Evolutionary conservation across 1,140 invertebrate genomes (phyloP).

Genomic region (Doryteuthis pealeii): DNA sequence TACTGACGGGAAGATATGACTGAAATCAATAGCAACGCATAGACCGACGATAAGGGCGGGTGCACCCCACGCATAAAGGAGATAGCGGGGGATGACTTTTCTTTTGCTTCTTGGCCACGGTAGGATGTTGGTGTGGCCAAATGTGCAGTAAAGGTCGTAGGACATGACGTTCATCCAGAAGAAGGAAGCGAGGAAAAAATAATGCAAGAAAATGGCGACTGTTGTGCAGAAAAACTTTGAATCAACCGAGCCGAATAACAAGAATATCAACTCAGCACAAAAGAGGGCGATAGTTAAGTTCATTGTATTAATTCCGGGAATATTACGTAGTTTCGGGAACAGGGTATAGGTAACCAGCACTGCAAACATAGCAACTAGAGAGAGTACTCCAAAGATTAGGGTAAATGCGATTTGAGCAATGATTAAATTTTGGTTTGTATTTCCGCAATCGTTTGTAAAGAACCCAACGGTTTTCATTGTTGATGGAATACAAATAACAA

Average conservation of each 20-base stretch:
- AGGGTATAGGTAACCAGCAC: constrained; percentile 59
- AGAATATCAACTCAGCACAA: constrained; percentile 62
- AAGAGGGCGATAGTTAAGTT: constrained; percentile 62
- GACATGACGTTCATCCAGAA: constrained; percentile 69
- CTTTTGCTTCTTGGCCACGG: constrained; percentile 34
- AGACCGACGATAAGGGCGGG: constrained; percentile 61
- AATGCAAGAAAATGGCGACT: constrained; percentile 62
- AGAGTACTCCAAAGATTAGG: constrained; percentile 45
- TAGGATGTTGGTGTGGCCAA: constrained; percentile 52
- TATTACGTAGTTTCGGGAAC: constrained; percentile 62
- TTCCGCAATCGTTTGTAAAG: constrained; percentile 25
- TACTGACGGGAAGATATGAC: constrained; percentile 41
- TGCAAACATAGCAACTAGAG: constrained; percentile 41
- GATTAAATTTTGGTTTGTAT: constrained; percentile 26
- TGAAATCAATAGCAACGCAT: constrained; percentile 62
- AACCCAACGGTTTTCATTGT: neutral
- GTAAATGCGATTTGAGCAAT: constrained; percentile 44
- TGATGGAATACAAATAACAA: constrained; percentile 4
- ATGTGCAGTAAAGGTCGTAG: constrained; percentile 69
- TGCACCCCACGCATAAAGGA: constrained; percentile 64
- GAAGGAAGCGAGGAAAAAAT: constrained; percentile 65
- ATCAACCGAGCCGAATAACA: constrained; percentile 42
- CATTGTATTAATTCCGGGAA: constrained; percentile 64
- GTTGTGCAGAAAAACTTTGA: constrained; percentile 38
- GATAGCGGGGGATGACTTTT: constrained; percentile 62